Conservation (phyloP, 2,113 vertebrate species). For the Oreochromis spilurus region DNA sequence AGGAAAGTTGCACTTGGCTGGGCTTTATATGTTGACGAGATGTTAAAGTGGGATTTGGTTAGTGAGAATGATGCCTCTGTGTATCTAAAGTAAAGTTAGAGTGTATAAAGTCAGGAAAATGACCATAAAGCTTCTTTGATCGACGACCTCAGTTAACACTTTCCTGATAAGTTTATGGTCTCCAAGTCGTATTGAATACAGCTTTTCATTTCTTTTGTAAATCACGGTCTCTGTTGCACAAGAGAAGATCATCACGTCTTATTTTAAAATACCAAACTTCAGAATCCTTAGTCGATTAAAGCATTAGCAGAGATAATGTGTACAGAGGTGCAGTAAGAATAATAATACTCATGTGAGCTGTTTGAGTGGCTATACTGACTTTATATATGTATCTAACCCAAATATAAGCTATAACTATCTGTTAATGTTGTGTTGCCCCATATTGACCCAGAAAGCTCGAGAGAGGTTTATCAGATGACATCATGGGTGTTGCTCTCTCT, state of each 20-base stretch:
- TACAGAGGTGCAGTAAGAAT: background rate
- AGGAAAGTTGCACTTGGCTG: background rate
- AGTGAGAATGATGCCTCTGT: background rate
- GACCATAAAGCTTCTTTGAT: background rate
- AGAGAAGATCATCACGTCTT: background rate
- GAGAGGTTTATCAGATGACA: slow-evolving; percentile 11
- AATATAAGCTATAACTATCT: slow-evolving; percentile 14
- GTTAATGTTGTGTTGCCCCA: background rate
- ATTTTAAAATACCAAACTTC: background rate
- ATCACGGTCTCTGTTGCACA: no score
- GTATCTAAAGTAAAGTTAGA: background rate
- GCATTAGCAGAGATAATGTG: background rate
- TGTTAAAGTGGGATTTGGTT: background rate
- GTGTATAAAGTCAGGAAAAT: background rate
- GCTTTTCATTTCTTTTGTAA: background rate
- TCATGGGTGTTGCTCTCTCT: background rate
- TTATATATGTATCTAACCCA: background rate
- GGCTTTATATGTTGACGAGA: background rate
- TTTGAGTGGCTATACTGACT: background rate
- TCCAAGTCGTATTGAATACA: background rate
- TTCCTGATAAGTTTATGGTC: background rate
- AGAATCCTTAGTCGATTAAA: background rate
- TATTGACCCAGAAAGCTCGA: background rate
- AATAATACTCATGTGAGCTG: background rate
- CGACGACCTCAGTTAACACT: background rate